Evolutionary conservation across 2,888 invertebrate species (phyloP), one percentile per base, ranked within the genome.

Genomic region (Tetramorium bicarinatum): DNA sequence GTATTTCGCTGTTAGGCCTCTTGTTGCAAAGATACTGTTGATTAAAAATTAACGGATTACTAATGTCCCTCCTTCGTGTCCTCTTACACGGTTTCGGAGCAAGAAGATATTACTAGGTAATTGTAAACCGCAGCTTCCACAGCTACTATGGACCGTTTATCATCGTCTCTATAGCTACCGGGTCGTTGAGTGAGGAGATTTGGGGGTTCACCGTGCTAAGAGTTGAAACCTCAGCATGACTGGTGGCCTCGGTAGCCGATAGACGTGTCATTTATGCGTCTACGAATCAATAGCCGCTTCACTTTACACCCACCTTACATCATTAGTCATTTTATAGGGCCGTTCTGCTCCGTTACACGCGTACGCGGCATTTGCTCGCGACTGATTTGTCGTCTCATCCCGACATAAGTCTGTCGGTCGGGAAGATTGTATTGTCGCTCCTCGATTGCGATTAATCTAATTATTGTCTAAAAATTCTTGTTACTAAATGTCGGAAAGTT

Each of bases 151-250:
- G 88, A 91, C 93, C 93, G 94, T 94, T 94, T 93, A 94, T 93
- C 93, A 93, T 93, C 92, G 88, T 89, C 89, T 85, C 79, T 87
- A 87, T 88, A 83, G 87, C 67, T 87, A 79, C 87, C 80, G 83
- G 89, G 87, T 90, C 89, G 91, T 83, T 87, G 89, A 89, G 90
- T 85, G 88, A 87, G 86, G 88, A 87, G 86, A 87, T 91, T 89
- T 88, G 88, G 89, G 89, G 92, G 91, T 93, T 92, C 91, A 90
- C 91, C 91, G 87, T 88, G 88, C 91, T 89, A 91, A 93, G 93
- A 94, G 94, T 94, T 93, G 92, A 94, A 94, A 94, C 94, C 94
- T 94, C 94, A 94, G 94, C 94, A 94, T 94, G 94, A 94, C 94
- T 94, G 92, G 94, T 93, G 92, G 91, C 89, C 93, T 93, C 93